Percentiles rank a stretch among this genome's conserved stretches.
Conservation (phyloP, 2,113 vertebrate species). For the Crotalus horridus region DNA sequence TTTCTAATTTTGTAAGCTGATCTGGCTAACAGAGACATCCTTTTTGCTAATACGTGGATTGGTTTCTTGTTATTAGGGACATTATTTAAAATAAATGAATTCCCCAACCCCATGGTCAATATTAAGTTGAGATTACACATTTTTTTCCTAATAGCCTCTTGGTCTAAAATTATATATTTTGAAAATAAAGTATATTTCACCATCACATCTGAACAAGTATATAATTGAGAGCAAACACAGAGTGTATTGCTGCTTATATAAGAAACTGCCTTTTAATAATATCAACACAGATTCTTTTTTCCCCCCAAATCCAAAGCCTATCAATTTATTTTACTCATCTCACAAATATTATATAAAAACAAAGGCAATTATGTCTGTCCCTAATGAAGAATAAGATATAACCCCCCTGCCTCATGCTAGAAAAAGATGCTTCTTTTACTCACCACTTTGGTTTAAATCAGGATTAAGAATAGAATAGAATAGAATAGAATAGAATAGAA, state of each 20-base stretch:
- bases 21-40: constrained; percentile 23
- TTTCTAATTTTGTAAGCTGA: constrained; percentile 35
- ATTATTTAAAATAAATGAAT: background rate
- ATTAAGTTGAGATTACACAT: background rate
- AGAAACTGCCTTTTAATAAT: background rate
- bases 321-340: background rate
- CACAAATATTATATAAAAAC: background rate
- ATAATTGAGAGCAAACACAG: background rate
- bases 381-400: background rate
- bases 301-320: background rate
- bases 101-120: background rate
- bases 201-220: background rate
- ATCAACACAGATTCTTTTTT: background rate
- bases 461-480: constrained; percentile 14
- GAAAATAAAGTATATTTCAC: background rate
- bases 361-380: background rate
- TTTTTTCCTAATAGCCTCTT: background rate
- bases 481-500: background rate
- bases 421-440: background rate
- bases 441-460: constrained; percentile 11
- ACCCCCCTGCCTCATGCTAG: background rate
- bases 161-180: background rate
- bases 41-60: background rate
- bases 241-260: background rate
- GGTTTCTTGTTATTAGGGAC: background rate